These are phyloP conservation scores for Armadillidium nasatum DNA, from an alignment of 1,140 invertebrate species.

Conservation along the genomic window DNA sequence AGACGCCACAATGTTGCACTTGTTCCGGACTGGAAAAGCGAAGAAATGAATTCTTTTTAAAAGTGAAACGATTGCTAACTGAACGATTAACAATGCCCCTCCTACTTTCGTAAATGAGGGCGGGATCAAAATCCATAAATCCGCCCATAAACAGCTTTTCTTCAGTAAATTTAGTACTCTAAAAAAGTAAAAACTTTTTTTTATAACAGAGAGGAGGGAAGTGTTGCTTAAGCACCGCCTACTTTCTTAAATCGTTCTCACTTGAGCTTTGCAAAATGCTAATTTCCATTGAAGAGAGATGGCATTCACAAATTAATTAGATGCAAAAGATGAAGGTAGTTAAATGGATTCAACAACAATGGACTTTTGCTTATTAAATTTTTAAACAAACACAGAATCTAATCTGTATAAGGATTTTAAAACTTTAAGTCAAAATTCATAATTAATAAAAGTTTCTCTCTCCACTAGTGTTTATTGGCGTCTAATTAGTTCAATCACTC, in stretches of 20 bases:
- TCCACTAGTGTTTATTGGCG: neutral
- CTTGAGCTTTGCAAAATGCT: slow-evolving; percentile 1
- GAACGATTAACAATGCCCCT: neutral
- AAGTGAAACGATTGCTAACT: slow-evolving; percentile 7
- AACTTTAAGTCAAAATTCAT: too few relatives aligned
- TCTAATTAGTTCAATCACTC: neutral
- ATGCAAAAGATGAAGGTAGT: neutral
- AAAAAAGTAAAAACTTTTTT: neutral
- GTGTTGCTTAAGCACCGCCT: neutral
- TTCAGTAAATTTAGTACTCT: neutral
- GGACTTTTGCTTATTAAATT: neutral
- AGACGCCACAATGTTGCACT: neutral
- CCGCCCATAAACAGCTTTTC: neutral
- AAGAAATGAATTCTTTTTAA: slow-evolving; percentile 7
- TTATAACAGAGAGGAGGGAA: neutral
- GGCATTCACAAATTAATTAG: slow-evolving; percentile 4
- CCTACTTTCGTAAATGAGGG: neutral
- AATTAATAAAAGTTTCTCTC: neutral
- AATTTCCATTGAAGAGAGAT: slow-evolving; percentile 11
- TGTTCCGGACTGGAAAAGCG: neutral
- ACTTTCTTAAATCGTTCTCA: slow-evolving; percentile 3
- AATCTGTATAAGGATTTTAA: too few relatives aligned
- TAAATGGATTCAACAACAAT: neutral
- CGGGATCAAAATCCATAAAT: neutral
- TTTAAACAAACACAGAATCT: neutral